Conservation (phyloP, 2,888 invertebrate species). For the Melikaiella ostensackeni region DNA sequence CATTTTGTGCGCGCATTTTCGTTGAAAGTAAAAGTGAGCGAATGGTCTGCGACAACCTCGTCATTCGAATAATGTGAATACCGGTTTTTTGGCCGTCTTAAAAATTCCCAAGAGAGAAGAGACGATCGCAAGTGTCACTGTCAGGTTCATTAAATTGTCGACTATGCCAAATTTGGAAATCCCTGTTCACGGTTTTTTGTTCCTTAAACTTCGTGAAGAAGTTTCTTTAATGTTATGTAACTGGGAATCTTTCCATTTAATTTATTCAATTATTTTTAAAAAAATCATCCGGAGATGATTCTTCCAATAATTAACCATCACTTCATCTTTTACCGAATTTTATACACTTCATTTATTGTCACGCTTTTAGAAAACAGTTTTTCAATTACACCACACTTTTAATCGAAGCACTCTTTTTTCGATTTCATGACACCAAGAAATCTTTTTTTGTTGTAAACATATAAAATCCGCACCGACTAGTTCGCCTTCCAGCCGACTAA, state of each 20-base stretch:
- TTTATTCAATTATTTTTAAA: no score
- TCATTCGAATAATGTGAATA: slow-evolving; percentile 41
- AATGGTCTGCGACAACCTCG: slow-evolving; percentile 40
- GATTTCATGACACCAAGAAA: not conserved
- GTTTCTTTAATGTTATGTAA: not conserved
- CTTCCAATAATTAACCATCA: no score
- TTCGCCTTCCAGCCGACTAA: not conserved
- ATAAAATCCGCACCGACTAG: not conserved
- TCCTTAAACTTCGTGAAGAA: not conserved
- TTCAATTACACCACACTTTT: not conserved
- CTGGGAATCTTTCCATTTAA: not conserved
- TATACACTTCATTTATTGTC: not conserved
- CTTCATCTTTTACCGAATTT: no score
- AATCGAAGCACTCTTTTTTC: not conserved
- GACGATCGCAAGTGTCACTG: slow-evolving; percentile 35
- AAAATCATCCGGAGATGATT: no score
- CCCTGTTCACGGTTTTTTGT: not conserved
- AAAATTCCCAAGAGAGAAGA: slow-evolving; percentile 27
- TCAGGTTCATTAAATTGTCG: slow-evolving; percentile 36
- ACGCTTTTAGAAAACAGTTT: not conserved
- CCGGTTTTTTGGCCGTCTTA: slow-evolving; percentile 39
- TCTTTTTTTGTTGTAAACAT: not conserved
- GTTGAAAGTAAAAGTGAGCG: slow-evolving; percentile 58
- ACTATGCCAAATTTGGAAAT: slow-evolving; percentile 20
- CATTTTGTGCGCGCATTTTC: slow-evolving; percentile 48